A percentile compares a stretch with the other conserved stretches of the same genome.
Conservation (phyloP, 2,113 vertebrate species). For the Cephalopholis sonnerati region DNA sequence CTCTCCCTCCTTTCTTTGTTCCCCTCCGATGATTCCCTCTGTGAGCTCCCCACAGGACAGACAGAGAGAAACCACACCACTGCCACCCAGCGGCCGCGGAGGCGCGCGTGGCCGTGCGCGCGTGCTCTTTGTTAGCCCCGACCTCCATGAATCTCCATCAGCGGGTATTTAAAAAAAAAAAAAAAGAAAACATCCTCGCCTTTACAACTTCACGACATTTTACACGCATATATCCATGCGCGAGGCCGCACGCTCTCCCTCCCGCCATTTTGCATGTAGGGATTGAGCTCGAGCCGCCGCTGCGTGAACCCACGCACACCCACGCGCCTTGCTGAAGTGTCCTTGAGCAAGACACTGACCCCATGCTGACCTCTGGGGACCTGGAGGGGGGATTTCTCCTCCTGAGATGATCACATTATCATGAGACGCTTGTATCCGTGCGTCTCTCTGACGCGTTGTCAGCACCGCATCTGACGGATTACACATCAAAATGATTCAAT, state of each 20-base stretch:
- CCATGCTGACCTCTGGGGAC: slow-evolving; percentile 58
- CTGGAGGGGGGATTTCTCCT: neutral
- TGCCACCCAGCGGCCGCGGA: slow-evolving; percentile 83
- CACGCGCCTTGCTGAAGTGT: slow-evolving; percentile 58
- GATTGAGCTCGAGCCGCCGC: neutral
- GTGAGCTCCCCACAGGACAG: slow-evolving; percentile 39
- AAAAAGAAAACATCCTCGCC: neutral
- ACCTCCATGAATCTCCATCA: slow-evolving; percentile 14
- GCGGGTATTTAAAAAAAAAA: neutral
- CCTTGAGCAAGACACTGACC: slow-evolving; percentile 80
- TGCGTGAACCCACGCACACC: neutral
- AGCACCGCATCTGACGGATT: slow-evolving; percentile 40
- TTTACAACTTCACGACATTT: slow-evolving; percentile 7
- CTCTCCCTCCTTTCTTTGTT: slow-evolving; percentile 74
- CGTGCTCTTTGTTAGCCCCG: slow-evolving; percentile 47
- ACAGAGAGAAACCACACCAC: slow-evolving; percentile 77
- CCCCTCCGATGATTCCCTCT: slow-evolving; percentile 60
- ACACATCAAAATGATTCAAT: slow-evolving; percentile 50
- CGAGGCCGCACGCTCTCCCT: neutral
- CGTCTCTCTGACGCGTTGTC: slow-evolving; percentile 19
- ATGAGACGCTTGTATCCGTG: slow-evolving; percentile 9
- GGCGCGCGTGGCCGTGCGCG: slow-evolving; percentile 60
- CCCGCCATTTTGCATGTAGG: neutral
- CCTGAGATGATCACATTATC: slow-evolving; percentile 27
- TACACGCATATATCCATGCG: neutral